phyloP scores from a whole-genome alignment of 2,797 vertebrate genomes.

The Trichosurus vulpecula region DNA sequence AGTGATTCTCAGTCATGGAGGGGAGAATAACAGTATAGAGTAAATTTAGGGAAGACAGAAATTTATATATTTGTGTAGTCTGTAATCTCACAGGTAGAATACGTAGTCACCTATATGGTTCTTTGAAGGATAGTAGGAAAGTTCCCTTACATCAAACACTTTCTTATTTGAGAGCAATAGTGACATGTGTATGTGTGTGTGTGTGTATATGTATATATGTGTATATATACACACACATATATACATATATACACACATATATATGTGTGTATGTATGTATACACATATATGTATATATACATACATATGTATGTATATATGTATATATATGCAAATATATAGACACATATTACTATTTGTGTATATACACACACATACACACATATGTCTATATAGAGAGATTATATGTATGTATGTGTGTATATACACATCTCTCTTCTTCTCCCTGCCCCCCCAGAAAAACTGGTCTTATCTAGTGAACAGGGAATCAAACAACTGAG shows the following conservation, averaged over 20 bases:
- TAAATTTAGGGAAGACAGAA: background rate
- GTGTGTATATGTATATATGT: no score
- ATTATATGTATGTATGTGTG: background rate
- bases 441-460: background rate
- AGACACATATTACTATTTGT: no score
- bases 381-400: no score
- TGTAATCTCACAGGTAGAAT: background rate
- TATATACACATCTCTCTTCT: background rate
- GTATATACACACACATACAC: background rate
- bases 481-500: background rate
- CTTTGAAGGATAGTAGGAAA: background rate
- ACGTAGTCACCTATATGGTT: background rate
- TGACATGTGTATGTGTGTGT: background rate
- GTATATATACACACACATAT: no score
- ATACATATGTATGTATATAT: background rate
- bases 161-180: background rate
- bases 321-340: background rate
- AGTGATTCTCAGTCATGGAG: background rate
- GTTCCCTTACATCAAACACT: background rate
- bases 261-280: no score
- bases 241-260: no score
- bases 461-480: background rate
- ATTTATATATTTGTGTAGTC: background rate
- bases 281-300: no score
- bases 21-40: background rate